A percentile compares a stretch with the other conserved stretches of the same genome.
phyloP scores from a whole-genome alignment of 2,113 vertebrate species.

The Dicerorhinus sumatrensis region DNA sequence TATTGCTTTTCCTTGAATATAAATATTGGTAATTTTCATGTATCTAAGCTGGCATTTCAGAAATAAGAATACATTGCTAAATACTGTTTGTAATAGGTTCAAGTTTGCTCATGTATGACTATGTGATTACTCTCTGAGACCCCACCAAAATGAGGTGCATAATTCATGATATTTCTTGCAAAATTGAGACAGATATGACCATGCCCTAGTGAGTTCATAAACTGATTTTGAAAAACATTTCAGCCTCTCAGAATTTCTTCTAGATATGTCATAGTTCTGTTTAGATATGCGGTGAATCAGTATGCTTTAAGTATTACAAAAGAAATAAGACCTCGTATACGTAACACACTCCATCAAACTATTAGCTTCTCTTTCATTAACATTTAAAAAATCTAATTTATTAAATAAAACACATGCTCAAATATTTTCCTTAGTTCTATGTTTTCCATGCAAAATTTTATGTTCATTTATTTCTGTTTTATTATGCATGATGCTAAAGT shows the following conservation, averaged over 20 bases:
- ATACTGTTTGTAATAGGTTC: not conserved
- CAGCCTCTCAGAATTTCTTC: not conserved
- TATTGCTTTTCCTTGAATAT: not conserved
- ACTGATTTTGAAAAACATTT: not conserved
- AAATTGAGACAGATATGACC: not conserved
- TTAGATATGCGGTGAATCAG: not conserved
- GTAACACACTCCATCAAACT: not conserved
- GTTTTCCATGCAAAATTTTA: not conserved
- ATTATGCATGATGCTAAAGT: not conserved
- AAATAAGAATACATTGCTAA: conserved; percentile 42
- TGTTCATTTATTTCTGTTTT: not conserved
- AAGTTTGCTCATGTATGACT: not conserved
- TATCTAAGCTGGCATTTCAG: conserved; percentile 12
- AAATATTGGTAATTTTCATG: not conserved
- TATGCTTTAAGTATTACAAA: conserved; percentile 25
- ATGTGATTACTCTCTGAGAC: not conserved
- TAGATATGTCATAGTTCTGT: not conserved
- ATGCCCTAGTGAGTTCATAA: not conserved
- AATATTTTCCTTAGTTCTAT: not conserved
- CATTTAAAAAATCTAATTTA: not conserved
- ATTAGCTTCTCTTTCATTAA: not conserved
- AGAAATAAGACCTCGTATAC: not conserved
- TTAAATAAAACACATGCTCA: not conserved
- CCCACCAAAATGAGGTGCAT: not conserved
- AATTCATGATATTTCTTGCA: not conserved